Conservation (phyloP, 2,888 invertebrate genomes). For the Pollenia griseotomentosa region DNA sequence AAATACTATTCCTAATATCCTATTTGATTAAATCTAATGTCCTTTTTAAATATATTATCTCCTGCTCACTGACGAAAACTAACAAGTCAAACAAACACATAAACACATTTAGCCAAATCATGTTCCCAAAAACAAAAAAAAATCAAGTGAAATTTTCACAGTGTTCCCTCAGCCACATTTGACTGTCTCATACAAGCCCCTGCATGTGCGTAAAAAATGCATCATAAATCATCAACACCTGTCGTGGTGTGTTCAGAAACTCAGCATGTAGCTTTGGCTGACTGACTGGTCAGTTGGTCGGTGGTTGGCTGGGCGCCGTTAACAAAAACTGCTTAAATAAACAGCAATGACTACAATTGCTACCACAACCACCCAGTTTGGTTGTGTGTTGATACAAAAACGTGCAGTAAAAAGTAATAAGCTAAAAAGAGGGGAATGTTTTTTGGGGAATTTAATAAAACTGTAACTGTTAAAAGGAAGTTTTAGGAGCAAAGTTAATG, state of each 20-base stretch:
- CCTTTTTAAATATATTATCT: conserved; percentile 26
- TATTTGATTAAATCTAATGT: conserved; percentile 27
- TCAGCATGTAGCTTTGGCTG: conserved; percentile 35
- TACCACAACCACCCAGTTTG: conserved; percentile 24
- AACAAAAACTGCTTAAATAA: conserved; percentile 38
- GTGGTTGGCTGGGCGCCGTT: conserved; percentile 17
- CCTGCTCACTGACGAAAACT: conserved; percentile 11
- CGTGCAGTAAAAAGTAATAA: background rate
- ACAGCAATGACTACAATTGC: conserved; percentile 1
- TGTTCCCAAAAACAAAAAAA: background rate
- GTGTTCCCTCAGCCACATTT: background rate
- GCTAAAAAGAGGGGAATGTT: background rate
- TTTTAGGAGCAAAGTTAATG: conserved; percentile 7
- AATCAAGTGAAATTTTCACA: conserved; percentile 27
- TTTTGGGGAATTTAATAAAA: conserved; percentile 17
- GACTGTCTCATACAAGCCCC: background rate
- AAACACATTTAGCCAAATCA: conserved; percentile 29
- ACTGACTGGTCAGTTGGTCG: conserved; percentile 24
- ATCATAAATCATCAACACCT: conserved; percentile 83
- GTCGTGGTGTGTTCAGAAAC: conserved; percentile 70
- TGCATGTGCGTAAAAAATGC: conserved; percentile 75
- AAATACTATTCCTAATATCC: conserved; percentile 1
- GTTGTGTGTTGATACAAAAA: background rate
- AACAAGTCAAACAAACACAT: conserved; percentile 32
- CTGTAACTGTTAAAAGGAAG: conserved; percentile 13